phyloP scores from a whole-genome alignment of 2,888 invertebrate genomes.

The Rhimphoctona megacephalus region DNA sequence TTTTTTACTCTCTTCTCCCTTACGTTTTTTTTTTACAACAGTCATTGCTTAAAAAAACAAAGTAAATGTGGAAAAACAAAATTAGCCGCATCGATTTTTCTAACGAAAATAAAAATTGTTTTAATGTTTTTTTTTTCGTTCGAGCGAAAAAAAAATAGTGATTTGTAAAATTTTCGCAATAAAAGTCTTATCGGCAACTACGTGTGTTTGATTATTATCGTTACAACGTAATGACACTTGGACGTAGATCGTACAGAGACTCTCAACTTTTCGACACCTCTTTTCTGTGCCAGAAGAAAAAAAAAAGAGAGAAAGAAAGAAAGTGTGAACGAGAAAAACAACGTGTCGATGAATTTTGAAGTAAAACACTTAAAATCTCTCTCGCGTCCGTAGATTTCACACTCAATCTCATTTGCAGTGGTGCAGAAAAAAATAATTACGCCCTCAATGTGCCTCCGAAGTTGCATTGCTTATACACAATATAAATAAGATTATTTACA shows the following conservation, averaged over 20 bases:
- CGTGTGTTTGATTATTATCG: constrained; percentile 47
- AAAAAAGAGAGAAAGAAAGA: not conserved
- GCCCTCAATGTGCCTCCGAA: constrained; percentile 6
- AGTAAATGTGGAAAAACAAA: not conserved
- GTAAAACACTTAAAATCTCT: not conserved
- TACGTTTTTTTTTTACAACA: constrained; percentile 18
- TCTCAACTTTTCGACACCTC: constrained; percentile 32
- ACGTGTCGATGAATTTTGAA: not conserved
- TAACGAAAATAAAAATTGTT: not conserved
- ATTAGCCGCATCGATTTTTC: not conserved
- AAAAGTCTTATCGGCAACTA: constrained; percentile 33
- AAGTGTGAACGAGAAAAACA: not conserved
- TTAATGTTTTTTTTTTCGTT: constrained; percentile 2
- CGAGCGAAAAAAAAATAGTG: not conserved
- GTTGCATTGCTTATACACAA: constrained; percentile 63
- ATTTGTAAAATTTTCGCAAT: constrained; percentile 45
- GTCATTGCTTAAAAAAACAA: not conserved
- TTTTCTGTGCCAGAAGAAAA: constrained; percentile 7
- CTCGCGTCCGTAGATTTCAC: not conserved
- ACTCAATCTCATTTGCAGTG: not conserved
- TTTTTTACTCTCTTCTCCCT: constrained; percentile 26
- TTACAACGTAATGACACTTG: constrained; percentile 67
- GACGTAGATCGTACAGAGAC: constrained; percentile 59
- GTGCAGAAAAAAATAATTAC: not conserved
- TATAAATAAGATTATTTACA: constrained; percentile 74